phyloP scores from a whole-genome alignment of 2,888 invertebrate species.

The Trichacis sp. region DNA sequence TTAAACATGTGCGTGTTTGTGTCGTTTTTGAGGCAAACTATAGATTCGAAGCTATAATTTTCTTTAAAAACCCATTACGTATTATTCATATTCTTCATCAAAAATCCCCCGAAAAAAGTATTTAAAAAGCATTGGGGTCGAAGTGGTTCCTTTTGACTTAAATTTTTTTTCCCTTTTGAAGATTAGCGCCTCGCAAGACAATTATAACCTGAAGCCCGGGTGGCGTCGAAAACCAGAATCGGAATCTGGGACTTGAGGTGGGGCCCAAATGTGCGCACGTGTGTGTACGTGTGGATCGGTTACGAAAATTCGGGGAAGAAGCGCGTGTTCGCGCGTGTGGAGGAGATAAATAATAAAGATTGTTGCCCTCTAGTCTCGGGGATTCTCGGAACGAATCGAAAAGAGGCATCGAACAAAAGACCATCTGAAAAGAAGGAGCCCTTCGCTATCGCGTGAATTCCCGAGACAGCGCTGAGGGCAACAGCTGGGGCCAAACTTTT shows the following conservation, averaged over 20 bases:
- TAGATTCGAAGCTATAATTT: too few relatives aligned
- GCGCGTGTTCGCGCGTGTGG: constrained; percentile 15
- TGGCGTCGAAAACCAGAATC: constrained; percentile 7
- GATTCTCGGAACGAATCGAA: constrained; percentile 61
- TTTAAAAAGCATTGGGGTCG: too few relatives aligned
- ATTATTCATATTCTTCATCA: too few relatives aligned
- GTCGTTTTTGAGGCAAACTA: too few relatives aligned
- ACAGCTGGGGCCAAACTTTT: background rate
- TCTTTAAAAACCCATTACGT: too few relatives aligned
- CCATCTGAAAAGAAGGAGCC: constrained; percentile 37
- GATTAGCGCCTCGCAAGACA: constrained; percentile 37
- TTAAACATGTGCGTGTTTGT: too few relatives aligned
- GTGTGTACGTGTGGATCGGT: constrained; percentile 12
- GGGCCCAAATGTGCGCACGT: too few relatives aligned
- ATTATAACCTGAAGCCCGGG: constrained; percentile 28
- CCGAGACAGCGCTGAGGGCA: background rate
- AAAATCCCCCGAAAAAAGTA: too few relatives aligned
- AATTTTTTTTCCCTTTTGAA: constrained; percentile 18
- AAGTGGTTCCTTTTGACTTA: background rate
- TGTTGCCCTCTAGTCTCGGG: constrained; percentile 43
- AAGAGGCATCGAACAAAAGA: constrained; percentile 56
- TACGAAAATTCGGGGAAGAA: constrained; percentile 39
- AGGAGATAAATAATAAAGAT: constrained; percentile 41
- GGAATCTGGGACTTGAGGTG: background rate
- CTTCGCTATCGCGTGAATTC: constrained; percentile 36